These are phyloP conservation scores for Oscheius sp. DNA, from an alignment of 1,140 invertebrate genomes.

Conservation along the genomic window DNA sequence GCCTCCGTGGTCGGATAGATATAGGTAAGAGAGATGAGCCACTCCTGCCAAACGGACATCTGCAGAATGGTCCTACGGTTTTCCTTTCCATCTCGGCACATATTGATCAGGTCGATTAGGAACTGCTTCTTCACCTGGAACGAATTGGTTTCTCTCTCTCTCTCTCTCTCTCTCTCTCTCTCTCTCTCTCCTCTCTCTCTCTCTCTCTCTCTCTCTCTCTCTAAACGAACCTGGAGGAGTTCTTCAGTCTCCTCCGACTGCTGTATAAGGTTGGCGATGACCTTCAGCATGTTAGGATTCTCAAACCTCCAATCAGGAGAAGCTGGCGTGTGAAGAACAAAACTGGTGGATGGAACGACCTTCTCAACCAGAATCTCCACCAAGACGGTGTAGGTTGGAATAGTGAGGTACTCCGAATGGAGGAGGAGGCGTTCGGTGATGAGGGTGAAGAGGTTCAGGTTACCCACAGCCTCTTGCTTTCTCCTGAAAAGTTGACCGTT, in stretches of 20 bases:
- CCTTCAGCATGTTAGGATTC: constrained; percentile 98
- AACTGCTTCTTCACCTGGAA: constrained; percentile 79
- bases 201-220: no score
- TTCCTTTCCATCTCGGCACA: constrained; percentile 94
- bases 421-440: constrained; percentile 85
- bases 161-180: no score
- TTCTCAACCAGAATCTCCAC: constrained; percentile 94
- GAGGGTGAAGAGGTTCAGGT: constrained; percentile 93
- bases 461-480: constrained; percentile 97
- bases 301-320: constrained; percentile 80
- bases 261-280: constrained; percentile 87
- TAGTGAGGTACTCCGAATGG: constrained; percentile 80
- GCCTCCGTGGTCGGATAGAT: constrained; percentile 91
- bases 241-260: constrained; percentile 90
- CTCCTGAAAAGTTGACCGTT: constrained; percentile 68
- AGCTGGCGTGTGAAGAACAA: constrained; percentile 67
- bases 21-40: constrained; percentile 96
- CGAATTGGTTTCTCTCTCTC: no score
- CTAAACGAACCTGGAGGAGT: constrained; percentile 72
- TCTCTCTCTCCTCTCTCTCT: no score
- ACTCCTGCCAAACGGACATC: constrained; percentile 99
- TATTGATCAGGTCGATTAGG: constrained; percentile 89
- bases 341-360: constrained; percentile 87
- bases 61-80: constrained; percentile 91
- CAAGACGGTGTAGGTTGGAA: constrained; percentile 96